Evolutionary conservation across 2,113 vertebrate genomes (phyloP), one percentile per base, ranked within the genome.

Genomic region (Bostrychus sinensis): DNA sequence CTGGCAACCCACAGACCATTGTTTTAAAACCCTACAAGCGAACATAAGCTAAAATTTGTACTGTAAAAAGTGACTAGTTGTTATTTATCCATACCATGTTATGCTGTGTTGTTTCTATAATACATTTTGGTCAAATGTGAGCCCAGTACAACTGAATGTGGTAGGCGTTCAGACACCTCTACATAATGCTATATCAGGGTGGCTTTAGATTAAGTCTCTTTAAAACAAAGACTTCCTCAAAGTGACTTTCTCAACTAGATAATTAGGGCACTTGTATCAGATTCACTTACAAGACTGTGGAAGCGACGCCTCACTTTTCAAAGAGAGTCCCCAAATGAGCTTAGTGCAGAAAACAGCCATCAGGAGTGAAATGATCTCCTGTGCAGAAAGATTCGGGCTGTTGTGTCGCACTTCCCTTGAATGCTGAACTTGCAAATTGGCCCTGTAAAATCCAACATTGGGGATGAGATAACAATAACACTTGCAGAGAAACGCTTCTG

Each of bases 341-440:
- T 70, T 34, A 34, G 32, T 13, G 20, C 32, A 56, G 51, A 68
- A 75, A 77, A 70, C 46, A 75, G 62, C 45, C 70, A 56, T 48
- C 56, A 66, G 63, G 66, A 54, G 69, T 48, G 57, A 73, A 75
- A 69, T 65, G 60, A 68, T 55, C 60, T 38, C 30, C 70, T 60
- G 60, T 68, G 38, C 38, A 8, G 38, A 67, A 65, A 58, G 54
- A 73, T 57, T 70, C 19, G 10, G 57, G 57, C 67, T 63, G 56
- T 66, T 61, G 57, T 61, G 53, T 55, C 62, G 70, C 38, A 54
- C 22, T 59, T 80, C 41, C 23, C 50, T 45, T 20, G n/a, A 53
- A 79, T 64, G 51, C 66, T 74, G 59, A 66, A 69, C 61, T 36
- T 53, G 60, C 61, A 72, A 77, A 81, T 43, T 66, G 45, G 20